Conservation (phyloP, 1,140 invertebrate genomes). For the Tribolium castaneum region DNA sequence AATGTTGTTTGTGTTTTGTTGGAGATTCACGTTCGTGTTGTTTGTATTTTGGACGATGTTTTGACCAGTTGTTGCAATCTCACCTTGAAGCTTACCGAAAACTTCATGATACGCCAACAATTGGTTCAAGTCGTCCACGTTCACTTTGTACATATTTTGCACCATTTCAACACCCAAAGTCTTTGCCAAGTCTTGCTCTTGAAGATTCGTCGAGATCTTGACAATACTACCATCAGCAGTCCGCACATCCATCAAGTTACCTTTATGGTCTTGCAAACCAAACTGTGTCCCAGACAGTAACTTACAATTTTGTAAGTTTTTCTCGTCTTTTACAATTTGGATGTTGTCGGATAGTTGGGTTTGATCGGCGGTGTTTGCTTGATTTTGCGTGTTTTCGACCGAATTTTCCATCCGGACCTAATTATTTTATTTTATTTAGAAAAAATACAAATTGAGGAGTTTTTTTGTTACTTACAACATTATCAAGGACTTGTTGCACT, state of each 20-base stretch:
- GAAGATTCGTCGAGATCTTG: slow-evolving; percentile 75
- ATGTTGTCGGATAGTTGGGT: slow-evolving; percentile 53
- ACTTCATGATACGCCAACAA: slow-evolving; percentile 87
- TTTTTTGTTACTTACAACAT: slow-evolving; percentile 55
- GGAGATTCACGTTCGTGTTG: slow-evolving; percentile 45
- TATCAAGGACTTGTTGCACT: slow-evolving; percentile 62
- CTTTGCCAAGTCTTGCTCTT: slow-evolving; percentile 74
- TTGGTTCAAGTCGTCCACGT: slow-evolving; percentile 85
- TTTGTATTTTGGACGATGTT: slow-evolving; percentile 63
- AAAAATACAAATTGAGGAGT: background rate
- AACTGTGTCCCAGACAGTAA: slow-evolving; percentile 58
- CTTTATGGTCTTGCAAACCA: slow-evolving; percentile 62
- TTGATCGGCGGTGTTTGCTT: slow-evolving; percentile 49
- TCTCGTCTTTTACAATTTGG: slow-evolving; percentile 63
- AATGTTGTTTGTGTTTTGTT: slow-evolving; percentile 56
- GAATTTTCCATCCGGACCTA: slow-evolving; percentile 56
- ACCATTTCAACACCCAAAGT: slow-evolving; percentile 75
- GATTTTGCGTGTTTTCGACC: slow-evolving; percentile 56
- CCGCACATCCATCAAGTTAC: slow-evolving; percentile 75
- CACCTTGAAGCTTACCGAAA: slow-evolving; percentile 82
- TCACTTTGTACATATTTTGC: slow-evolving; percentile 84
- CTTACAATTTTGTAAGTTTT: slow-evolving; percentile 61
- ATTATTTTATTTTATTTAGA: background rate
- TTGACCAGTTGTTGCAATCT: slow-evolving; percentile 66
- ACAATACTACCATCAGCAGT: slow-evolving; percentile 76